Evolutionary conservation across 2,797 vertebrate species (phyloP).

Genomic region (Coranthus polyacanthus): DNA sequence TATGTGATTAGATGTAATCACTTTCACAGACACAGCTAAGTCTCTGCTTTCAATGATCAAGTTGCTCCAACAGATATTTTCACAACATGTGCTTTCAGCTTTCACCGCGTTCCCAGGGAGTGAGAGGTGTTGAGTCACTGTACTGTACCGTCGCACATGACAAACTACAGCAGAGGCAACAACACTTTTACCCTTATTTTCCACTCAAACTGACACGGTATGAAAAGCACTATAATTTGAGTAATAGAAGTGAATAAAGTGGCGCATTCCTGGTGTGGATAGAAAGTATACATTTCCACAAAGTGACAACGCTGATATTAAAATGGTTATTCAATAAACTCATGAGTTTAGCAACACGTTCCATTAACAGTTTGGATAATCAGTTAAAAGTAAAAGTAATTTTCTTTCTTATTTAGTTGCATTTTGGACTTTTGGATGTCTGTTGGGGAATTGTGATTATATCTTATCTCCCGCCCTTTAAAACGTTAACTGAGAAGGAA

Average conservation of each 20-base stretch:
- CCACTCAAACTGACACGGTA: neutral
- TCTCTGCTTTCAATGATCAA: slow-evolving; percentile 45
- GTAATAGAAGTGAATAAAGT: slow-evolving; percentile 12
- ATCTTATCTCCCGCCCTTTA: too few relatives aligned
- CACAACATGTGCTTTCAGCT: slow-evolving; percentile 46
- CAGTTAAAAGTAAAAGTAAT: too few relatives aligned
- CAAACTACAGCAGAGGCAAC: neutral
- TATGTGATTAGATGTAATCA: slow-evolving; percentile 69
- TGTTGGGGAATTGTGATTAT: too few relatives aligned
- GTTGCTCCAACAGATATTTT: slow-evolving; percentile 56
- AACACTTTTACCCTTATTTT: neutral
- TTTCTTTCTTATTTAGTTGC: too few relatives aligned
- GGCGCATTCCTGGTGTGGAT: slow-evolving; percentile 3
- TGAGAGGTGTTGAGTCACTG: neutral
- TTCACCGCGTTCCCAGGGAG: slow-evolving; percentile 30
- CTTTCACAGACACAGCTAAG: slow-evolving; percentile 50
- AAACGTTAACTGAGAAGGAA: too few relatives aligned
- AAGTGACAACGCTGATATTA: too few relatives aligned
- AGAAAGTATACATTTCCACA: slow-evolving; percentile 4
- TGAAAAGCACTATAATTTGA: neutral
- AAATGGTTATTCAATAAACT: too few relatives aligned
- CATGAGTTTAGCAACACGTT: too few relatives aligned
- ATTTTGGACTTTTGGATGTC: too few relatives aligned
- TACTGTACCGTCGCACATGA: neutral
- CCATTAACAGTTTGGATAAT: too few relatives aligned